Base-by-base conservation (phyloP, 2,113 vertebrate species). In the Nothocercus julius region DNA sequence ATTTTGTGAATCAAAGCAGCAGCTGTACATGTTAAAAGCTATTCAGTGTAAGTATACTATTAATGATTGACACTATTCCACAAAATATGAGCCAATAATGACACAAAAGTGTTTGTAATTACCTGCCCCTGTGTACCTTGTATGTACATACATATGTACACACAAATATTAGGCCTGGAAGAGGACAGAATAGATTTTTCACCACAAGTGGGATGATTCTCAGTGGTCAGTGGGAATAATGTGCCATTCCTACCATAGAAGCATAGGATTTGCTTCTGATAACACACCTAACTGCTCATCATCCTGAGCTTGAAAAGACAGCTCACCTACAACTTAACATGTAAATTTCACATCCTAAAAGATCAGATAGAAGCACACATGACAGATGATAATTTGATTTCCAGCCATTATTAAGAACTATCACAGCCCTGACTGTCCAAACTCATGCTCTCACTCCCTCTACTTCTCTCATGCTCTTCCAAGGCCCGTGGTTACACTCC, bases 1-100 rank as follows among this genome's bases (percentile, higher is more conserved):
- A 25, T 53, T 92, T 92, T 96, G 38, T 62, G 88, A 95, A 61
- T 92, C 87, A 83, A 93, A 91, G 64, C 32, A 95, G 61, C 82
- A 78, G 51, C 53, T 84, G 34, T 17, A 58, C 40, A 44, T n/a
- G 36, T 54, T 82, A 25, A 93, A 84, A n/a, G 94, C 51, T 86
- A 34, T 6, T 78, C 69, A 5, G 73, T 7, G n/a, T 70, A 86
- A 92, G 69, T 53, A 80, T 75, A 22, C 54, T 82, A 79, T 53
- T 77, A 78, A 25, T 5, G 34, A 93, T 5, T 54, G 34, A 78
- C 34, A 45, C 21, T 81, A 74, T 68, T 51, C n/a, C 28, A 25
- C 68, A n/a, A 42, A 47, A 53, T 12, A 40, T 5, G 13, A 90
- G 25, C 22, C 13, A 58, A n/a, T 42, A 36, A 36, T 3, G 7